phyloP scores from a whole-genome alignment of 2,888 invertebrate genomes.

The Lepidochitona cinerea region DNA sequence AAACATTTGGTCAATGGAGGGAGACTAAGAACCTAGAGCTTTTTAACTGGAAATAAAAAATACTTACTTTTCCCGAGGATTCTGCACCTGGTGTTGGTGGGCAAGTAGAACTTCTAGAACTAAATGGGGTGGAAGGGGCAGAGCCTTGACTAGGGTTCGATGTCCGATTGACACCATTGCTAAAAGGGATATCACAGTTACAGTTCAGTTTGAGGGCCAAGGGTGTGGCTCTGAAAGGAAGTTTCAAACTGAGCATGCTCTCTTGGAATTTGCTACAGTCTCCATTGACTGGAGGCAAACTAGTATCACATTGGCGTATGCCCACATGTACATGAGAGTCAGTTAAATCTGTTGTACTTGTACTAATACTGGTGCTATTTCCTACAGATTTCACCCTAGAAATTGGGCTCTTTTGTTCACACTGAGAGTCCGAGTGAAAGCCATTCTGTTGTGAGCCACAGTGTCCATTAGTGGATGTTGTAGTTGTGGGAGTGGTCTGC shows the following conservation, averaged over 20 bases:
- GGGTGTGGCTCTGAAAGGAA: slow-evolving; percentile 3
- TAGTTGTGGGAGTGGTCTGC: background rate
- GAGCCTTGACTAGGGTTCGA: slow-evolving; percentile 3
- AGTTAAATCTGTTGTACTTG: slow-evolving; percentile 68
- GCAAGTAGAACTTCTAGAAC: slow-evolving; percentile 75
- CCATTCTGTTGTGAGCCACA: background rate
- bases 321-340: slow-evolving; percentile 49
- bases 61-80: slow-evolving; percentile 41
- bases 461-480: background rate
- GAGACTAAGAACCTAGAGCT: no score
- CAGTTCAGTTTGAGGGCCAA: slow-evolving; percentile 8
- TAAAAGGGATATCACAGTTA: background rate
- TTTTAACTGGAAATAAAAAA: no score
- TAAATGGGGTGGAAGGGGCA: slow-evolving; percentile 71
- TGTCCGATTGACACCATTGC: background rate
- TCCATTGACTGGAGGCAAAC: background rate
- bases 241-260: background rate
- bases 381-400: slow-evolving; percentile 32
- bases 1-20: no score
- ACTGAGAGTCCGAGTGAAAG: no score
- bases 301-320: background rate
- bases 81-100: slow-evolving; percentile 76
- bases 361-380: slow-evolving; percentile 56
- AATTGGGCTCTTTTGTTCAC: slow-evolving; percentile 7
- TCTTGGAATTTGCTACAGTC: slow-evolving; percentile 6